Evolutionary conservation across 2,113 vertebrate genomes (phyloP).

Genomic region (Galbula dea): DNA sequence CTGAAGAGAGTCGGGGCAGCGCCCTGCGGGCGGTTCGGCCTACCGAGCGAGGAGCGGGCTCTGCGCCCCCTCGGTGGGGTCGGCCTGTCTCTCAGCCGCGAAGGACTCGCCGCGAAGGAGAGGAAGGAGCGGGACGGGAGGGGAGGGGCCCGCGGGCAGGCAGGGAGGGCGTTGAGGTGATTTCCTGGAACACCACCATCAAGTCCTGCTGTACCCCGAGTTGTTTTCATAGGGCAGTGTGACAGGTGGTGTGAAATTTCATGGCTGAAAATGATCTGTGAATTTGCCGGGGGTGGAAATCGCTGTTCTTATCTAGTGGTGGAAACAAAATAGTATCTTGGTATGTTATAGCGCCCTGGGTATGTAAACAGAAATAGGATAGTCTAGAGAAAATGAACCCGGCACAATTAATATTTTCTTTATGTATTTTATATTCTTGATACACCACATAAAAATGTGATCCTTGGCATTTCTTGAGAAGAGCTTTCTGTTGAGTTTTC

Average conservation of each 20-base stretch:
- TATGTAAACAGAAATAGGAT: rapidly evolving
- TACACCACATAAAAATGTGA: rapidly evolving
- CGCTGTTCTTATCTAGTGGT: background rate
- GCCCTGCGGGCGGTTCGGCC: background rate
- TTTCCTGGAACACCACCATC: rapidly evolving
- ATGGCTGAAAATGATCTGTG: rapidly evolving
- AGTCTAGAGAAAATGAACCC: background rate
- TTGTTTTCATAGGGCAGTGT: rapidly evolving
- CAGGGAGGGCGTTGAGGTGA: background rate
- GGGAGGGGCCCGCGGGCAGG: too few relatives aligned
- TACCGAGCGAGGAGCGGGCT: too few relatives aligned
- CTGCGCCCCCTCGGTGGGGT: rapidly evolving
- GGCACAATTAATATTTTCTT: background rate
- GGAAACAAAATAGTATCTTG: background rate
- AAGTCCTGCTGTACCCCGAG: too few relatives aligned
- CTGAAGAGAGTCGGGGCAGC: too few relatives aligned
- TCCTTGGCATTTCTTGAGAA: background rate
- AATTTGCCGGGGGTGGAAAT: rapidly evolving
- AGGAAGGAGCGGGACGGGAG: background rate
- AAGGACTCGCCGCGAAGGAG: too few relatives aligned
- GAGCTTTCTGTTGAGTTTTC: background rate
- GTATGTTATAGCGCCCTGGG: rapidly evolving
- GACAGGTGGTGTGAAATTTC: rapidly evolving
- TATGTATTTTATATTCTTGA: rapidly evolving
- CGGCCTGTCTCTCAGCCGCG: too few relatives aligned